Evolutionary conservation across 2,797 vertebrate genomes (phyloP).

Genomic region (Myoxocephalus aenaeus): DNA sequence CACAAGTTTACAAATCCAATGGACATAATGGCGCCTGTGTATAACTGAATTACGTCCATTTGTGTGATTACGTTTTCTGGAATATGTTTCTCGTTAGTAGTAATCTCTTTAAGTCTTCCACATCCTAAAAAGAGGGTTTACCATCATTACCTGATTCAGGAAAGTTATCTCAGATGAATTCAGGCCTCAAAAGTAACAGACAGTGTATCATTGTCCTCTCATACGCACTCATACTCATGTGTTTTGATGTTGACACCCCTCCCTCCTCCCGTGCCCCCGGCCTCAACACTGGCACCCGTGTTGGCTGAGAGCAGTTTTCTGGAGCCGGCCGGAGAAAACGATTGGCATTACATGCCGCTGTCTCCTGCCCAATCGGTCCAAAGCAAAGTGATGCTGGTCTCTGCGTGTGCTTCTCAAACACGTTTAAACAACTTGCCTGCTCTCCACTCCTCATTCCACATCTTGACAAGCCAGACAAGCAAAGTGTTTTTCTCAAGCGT

Average conservation of each 20-base stretch:
- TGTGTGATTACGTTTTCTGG: conserved; percentile 2
- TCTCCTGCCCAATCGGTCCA: conserved; percentile 21
- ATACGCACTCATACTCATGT: conserved; percentile 5
- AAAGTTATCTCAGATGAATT: conserved; percentile 28
- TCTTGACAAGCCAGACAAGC: conserved; percentile 53
- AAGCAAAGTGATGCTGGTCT: conserved; percentile 35
- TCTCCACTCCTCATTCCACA: conserved; percentile 45
- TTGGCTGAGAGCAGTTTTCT: conserved; percentile 44
- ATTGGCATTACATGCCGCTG: conserved; percentile 28
- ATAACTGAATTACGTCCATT: conserved; percentile 16
- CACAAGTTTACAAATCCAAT: conserved; percentile 25
- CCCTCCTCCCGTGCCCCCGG: conserved; percentile 28
- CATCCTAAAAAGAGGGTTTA: conserved; percentile 7
- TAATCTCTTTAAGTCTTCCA: conserved; percentile 22
- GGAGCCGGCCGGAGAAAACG: conserved; percentile 31
- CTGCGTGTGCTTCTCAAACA: conserved; percentile 50
- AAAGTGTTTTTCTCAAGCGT: conserved; percentile 43
- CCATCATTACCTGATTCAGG: conserved; percentile 20
- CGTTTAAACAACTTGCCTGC: conserved; percentile 53
- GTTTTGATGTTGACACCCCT: conserved; percentile 38
- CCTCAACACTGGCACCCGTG: conserved; percentile 39
- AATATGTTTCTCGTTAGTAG: conserved; percentile 11
- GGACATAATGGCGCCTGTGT: conserved; percentile 2
- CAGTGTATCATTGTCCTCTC: conserved; percentile 17
- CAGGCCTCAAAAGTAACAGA: conserved; percentile 20